Base-by-base conservation (phyloP, 2,888 invertebrate species). In the Serripes groenlandicus region DNA sequence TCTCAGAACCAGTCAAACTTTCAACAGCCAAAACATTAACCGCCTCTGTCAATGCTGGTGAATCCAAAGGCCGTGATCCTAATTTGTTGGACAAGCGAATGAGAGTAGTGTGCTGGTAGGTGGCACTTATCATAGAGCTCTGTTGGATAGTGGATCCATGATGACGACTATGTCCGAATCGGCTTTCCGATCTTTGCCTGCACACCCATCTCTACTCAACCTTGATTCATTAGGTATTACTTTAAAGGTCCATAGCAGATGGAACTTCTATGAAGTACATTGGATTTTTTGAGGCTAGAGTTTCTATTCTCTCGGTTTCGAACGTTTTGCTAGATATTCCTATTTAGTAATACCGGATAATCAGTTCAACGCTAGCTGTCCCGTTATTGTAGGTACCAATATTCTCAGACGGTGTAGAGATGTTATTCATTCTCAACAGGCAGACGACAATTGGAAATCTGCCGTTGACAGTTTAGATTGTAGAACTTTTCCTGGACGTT, bases 361-460 rank as follows among this genome's bases (percentile, higher is more conserved):
- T 23, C 23, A 42, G 34, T 71, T 60, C 18, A 56, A 62, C 34
- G 26, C 58, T 56, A 62, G 3, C 30, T 68, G 69, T 69, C 68
- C 56, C 42, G 52, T 71, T 26, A 69, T 76, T 21, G 32, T 71
- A 7, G 77, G 77, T 34, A 78, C 78, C 28, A 78, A 78, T 78
- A n/a, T 72, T 32, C 30, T 78, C 1, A 62, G 71, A 52, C 28
- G 62, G 30, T 32, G 28, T 21, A 49, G 21, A 49, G 49, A 49
- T 49, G 49, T 21, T 21, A 49, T 49, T 49, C n/a, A 49, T 49
- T 49, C 15, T 49, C 21, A 15, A 49, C 21, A 15, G 15, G 49
- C 21, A 21, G 49, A 49, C 21, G 49, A 49, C 21, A 21, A 2
- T 15, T 49, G 49, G 49, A 49, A 21, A 21, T 49, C 49, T 21